These are phyloP conservation scores for Drosophila saltans DNA, from an alignment of 1,140 invertebrate genomes.

Conservation along the genomic window DNA sequence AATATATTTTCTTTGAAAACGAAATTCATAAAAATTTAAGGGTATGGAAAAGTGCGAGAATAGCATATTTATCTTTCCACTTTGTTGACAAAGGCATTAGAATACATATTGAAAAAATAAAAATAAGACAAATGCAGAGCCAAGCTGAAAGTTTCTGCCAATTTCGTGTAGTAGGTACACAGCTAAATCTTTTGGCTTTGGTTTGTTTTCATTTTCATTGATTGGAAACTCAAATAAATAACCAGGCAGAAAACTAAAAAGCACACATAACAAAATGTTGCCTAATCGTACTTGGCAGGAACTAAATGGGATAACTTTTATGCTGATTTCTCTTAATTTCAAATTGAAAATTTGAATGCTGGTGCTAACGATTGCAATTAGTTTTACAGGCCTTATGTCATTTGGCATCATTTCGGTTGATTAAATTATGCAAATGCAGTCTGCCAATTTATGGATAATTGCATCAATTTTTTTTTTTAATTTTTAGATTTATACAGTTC, in stretches of 20 bases:
- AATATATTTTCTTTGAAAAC: no score
- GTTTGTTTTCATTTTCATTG: constrained; percentile 31
- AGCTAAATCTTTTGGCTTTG: constrained; percentile 34
- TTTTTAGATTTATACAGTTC: not conserved
- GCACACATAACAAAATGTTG: constrained; percentile 14
- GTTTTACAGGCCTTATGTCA: not conserved
- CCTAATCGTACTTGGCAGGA: constrained; percentile 21
- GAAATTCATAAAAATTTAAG: no score
- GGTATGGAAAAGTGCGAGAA: not conserved
- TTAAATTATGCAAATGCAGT: constrained; percentile 9
- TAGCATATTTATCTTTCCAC: not conserved
- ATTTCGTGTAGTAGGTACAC: not conserved
- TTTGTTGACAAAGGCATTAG: constrained; percentile 16
- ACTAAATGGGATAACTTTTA: constrained; percentile 30
- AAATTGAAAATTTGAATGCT: not conserved
- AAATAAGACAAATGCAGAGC: constrained; percentile 16
- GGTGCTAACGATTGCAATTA: constrained; percentile 29
- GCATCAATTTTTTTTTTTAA: not conserved
- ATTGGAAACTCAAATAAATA: constrained; percentile 34
- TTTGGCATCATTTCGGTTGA: not conserved
- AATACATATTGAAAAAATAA: constrained; percentile 60
- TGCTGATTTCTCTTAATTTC: not conserved
- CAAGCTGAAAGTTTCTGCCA: constrained; percentile 25
- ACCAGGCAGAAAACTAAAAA: constrained; percentile 21
- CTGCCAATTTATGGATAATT: not conserved